Percentiles rank a stretch among this genome's conserved stretches.
Evolutionary conservation across 2,888 invertebrate species (phyloP).

Genomic region (Crematogaster levior): DNA sequence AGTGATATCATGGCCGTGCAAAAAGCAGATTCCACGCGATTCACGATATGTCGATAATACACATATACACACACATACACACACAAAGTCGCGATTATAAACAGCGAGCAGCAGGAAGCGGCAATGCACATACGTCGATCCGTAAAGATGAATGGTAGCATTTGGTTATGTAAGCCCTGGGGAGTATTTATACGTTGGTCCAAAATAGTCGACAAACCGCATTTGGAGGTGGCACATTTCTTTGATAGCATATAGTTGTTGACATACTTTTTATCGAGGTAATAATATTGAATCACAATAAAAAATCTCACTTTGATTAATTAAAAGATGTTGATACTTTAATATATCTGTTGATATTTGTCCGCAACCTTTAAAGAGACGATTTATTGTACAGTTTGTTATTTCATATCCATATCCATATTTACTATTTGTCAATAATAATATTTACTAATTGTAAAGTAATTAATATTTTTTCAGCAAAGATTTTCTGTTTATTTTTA

Average conservation of each 20-base stretch:
- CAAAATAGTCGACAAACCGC: constrained; percentile 65
- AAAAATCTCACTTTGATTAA: neutral
- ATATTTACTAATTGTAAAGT: neutral
- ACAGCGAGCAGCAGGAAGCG: constrained; percentile 3
- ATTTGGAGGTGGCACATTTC: constrained; percentile 40
- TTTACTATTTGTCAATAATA: no score
- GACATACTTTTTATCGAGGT: constrained; percentile 14
- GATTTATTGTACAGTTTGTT: constrained; percentile 4
- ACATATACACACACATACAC: no score
- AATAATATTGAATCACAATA: neutral
- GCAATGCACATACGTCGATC: constrained; percentile 36
- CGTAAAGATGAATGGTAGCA: constrained; percentile 71
- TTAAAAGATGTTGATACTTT: neutral
- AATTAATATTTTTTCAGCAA: neutral
- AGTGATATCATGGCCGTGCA: neutral
- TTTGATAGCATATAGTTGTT: constrained; percentile 20
- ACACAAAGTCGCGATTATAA: constrained; percentile 14
- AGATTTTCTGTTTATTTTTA: no score
- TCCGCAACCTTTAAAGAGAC: neutral
- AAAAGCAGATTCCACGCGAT: constrained; percentile 29
- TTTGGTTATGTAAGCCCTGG: constrained; percentile 64
- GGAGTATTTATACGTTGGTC: constrained; percentile 70
- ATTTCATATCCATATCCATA: no score
- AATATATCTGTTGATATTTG: no score
- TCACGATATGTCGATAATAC: constrained; percentile 23